Percentiles rank a stretch among this genome's conserved stretches.
phyloP scores from a whole-genome alignment of 2,113 vertebrate species.

The Sterrhoptilus dennistouni region DNA sequence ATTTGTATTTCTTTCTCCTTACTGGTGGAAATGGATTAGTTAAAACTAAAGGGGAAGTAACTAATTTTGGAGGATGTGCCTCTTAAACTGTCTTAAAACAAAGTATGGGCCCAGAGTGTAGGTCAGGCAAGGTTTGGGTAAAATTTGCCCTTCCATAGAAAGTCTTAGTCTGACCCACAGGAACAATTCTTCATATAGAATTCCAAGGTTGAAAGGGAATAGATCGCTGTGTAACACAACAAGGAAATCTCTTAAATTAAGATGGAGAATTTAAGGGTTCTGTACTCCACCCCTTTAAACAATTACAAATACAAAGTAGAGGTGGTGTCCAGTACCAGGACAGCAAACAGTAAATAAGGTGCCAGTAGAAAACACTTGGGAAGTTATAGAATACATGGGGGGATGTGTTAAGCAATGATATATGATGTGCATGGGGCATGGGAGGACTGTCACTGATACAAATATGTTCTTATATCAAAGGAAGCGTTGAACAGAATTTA shows the following conservation, averaged over 20 bases:
- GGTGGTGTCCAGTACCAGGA: not conserved
- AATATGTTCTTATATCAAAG: not conserved
- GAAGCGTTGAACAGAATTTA: not conserved
- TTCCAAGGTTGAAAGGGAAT: not conserved
- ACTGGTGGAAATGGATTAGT: not conserved
- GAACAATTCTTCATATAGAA: not conserved
- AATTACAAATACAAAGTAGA: not conserved
- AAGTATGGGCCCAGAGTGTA: not conserved
- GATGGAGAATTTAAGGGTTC: not conserved
- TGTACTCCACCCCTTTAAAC: not conserved
- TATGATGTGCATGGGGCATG: accelerated
- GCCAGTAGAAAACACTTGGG: not conserved
- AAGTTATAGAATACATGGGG: not conserved
- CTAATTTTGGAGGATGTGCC: not conserved
- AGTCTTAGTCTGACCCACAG: accelerated
- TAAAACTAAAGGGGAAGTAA: not conserved
- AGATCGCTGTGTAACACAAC: not conserved
- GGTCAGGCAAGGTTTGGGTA: not conserved
- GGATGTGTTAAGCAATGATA: not conserved
- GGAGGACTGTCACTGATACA: not conserved
- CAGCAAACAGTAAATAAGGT: not conserved
- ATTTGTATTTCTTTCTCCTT: not conserved
- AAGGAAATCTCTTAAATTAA: not conserved
- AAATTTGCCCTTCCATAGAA: not conserved
- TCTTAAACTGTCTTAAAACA: not conserved